Conservation (phyloP, 2,113 vertebrate species). For the Girardinichthys multiradiatus region DNA sequence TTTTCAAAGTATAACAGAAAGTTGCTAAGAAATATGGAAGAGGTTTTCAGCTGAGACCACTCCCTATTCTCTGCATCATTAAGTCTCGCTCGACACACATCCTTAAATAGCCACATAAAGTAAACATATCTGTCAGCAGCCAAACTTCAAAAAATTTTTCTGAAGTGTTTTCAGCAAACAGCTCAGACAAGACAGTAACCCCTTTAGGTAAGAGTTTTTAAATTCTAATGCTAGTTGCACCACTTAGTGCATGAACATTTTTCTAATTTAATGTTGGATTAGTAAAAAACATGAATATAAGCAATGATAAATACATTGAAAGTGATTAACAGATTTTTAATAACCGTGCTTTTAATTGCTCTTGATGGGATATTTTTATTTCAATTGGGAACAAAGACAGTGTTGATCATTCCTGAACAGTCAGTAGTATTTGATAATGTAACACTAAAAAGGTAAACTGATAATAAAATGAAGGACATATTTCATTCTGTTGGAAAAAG, state of each 20-base stretch:
- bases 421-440: neutral
- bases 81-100: neutral
- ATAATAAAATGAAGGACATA: neutral
- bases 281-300: no score
- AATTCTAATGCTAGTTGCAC: neutral
- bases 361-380: neutral
- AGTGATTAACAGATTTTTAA: neutral
- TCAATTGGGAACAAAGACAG: no score
- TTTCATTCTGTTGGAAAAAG: no score
- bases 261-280: neutral
- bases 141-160: neutral
- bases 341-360: neutral
- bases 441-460: neutral
- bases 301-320: neutral
- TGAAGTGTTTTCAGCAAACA: neutral
- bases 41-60: neutral
- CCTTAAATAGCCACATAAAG: neutral
- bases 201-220: slow-evolving; percentile 29
- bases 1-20: neutral
- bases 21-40: neutral
- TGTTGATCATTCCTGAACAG: neutral
- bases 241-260: neutral
- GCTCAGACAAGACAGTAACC: slow-evolving; percentile 2
- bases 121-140: neutral
- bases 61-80: slow-evolving; percentile 5